phyloP scores from a whole-genome alignment of 1,140 invertebrate genomes.

The Plodia interpunctella region DNA sequence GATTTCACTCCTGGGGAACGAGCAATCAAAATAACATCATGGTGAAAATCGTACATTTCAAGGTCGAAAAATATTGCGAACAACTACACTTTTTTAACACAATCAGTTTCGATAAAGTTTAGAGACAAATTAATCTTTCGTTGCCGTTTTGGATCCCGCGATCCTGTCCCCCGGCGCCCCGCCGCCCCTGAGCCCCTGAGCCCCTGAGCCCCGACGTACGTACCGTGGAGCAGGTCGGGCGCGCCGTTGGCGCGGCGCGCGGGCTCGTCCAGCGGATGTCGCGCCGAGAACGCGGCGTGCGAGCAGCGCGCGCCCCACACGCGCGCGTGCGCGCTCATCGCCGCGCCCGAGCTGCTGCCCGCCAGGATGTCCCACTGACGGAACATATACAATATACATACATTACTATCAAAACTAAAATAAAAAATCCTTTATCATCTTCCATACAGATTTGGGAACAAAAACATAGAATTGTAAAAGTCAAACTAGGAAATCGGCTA shows the following conservation, averaged over 20 bases:
- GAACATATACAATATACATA: background rate
- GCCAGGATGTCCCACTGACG: conserved; percentile 44
- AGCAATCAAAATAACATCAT: background rate
- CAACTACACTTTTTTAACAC: too few relatives aligned
- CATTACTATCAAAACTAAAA: background rate
- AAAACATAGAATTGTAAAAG: too few relatives aligned
- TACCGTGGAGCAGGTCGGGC: background rate
- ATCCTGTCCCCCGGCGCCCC: too few relatives aligned
- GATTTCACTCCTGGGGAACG: conserved; percentile 19
- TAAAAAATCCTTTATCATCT: background rate
- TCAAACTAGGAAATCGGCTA: too few relatives aligned
- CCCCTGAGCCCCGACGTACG: background rate
- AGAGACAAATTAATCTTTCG: too few relatives aligned
- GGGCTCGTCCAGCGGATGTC: background rate
- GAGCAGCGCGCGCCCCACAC: conserved; percentile 8
- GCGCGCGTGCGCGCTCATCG: conserved; percentile 32
- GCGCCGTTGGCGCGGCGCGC: conserved; percentile 1
- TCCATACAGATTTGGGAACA: too few relatives aligned
- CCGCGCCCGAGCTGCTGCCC: conserved; percentile 49
- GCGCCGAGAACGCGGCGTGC: background rate
- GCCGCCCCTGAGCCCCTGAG: too few relatives aligned
- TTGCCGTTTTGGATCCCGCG: too few relatives aligned
- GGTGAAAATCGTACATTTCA: too few relatives aligned
- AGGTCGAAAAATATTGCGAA: too few relatives aligned
- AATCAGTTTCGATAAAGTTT: too few relatives aligned